Evolutionary conservation across 2,888 invertebrate genomes (phyloP).

Genomic region (Thymelicus acteon): DNA sequence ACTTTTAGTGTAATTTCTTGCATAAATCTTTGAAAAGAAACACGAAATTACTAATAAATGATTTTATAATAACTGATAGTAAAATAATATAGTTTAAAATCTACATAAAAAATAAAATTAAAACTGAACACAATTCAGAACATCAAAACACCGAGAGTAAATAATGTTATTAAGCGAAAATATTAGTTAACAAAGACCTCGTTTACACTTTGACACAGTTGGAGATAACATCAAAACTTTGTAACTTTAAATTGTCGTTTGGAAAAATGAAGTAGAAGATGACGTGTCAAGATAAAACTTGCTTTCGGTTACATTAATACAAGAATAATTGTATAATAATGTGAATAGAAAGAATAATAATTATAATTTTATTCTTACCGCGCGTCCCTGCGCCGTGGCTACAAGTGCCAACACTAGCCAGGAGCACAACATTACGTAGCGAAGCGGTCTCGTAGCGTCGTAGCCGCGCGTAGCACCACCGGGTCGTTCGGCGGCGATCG

Average conservation of each 20-base stretch:
- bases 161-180: background rate
- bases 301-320: too few species aligned
- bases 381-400: slow-evolving; percentile 78
- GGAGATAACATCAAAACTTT: slow-evolving; percentile 31
- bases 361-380: slow-evolving; percentile 65
- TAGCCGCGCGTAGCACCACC: slow-evolving; percentile 63
- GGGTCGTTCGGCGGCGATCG: slow-evolving; percentile 63
- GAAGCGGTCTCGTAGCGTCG: slow-evolving; percentile 44
- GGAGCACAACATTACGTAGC: slow-evolving; percentile 72
- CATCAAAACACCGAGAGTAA: background rate
- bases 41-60: too few species aligned
- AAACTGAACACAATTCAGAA: too few species aligned
- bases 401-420: slow-evolving; percentile 72
- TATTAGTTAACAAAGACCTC: slow-evolving; percentile 21
- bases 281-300: slow-evolving; percentile 2
- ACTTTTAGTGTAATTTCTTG: too few species aligned
- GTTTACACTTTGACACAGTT: slow-evolving; percentile 31
- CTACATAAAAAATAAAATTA: too few species aligned
- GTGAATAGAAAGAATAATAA: background rate
- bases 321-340: background rate
- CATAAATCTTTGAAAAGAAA: too few species aligned
- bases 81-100: too few species aligned
- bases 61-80: too few species aligned
- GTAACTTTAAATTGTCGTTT: slow-evolving; percentile 20
- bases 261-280: background rate